phyloP scores from a whole-genome alignment of 2,797 vertebrate genomes.

The Selene dorsalis region DNA sequence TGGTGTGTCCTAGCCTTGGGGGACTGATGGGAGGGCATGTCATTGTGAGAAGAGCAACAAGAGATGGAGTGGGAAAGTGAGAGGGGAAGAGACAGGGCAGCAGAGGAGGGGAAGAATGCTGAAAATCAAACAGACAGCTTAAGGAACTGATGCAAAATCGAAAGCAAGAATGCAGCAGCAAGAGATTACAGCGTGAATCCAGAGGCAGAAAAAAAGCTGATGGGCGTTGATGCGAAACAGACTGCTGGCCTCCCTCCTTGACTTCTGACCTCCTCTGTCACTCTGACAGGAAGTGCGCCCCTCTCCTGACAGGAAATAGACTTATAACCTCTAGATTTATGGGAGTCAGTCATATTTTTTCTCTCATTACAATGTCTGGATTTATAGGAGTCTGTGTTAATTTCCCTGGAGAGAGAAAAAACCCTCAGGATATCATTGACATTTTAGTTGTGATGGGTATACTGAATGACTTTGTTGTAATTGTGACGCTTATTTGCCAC shows the following conservation, averaged over 20 bases:
- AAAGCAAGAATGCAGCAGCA: slow-evolving; percentile 31
- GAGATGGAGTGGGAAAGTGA: slow-evolving; percentile 37
- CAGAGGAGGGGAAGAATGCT: neutral
- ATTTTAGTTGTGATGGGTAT: slow-evolving; percentile 62
- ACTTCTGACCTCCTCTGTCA: slow-evolving; percentile 65
- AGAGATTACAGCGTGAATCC: neutral
- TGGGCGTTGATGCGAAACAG: slow-evolving; percentile 76
- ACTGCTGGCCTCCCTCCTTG: slow-evolving; percentile 62
- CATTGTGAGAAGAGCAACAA: slow-evolving; percentile 50
- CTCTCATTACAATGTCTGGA: slow-evolving; percentile 75
- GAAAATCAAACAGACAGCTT: slow-evolving; percentile 29
- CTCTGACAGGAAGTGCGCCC: slow-evolving; percentile 72
- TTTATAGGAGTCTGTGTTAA: slow-evolving; percentile 71
- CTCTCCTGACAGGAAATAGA: slow-evolving; percentile 69
- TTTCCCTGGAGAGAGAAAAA: slow-evolving; percentile 64
- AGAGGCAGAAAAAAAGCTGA: slow-evolving; percentile 50
- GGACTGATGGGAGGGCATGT: slow-evolving; percentile 51
- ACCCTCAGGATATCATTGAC: slow-evolving; percentile 65
- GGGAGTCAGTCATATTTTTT: slow-evolving; percentile 64
- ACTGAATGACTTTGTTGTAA: slow-evolving; percentile 62
- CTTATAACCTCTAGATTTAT: slow-evolving; percentile 69
- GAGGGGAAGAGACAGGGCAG: slow-evolving; percentile 6
- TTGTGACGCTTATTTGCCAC: slow-evolving; percentile 34
- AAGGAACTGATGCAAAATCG: slow-evolving; percentile 23
- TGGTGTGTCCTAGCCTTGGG: slow-evolving; percentile 62